Evolutionary conservation across 1,140 invertebrate species (phyloP).

Genomic region (Aphaenogaster ashmeadi): DNA sequence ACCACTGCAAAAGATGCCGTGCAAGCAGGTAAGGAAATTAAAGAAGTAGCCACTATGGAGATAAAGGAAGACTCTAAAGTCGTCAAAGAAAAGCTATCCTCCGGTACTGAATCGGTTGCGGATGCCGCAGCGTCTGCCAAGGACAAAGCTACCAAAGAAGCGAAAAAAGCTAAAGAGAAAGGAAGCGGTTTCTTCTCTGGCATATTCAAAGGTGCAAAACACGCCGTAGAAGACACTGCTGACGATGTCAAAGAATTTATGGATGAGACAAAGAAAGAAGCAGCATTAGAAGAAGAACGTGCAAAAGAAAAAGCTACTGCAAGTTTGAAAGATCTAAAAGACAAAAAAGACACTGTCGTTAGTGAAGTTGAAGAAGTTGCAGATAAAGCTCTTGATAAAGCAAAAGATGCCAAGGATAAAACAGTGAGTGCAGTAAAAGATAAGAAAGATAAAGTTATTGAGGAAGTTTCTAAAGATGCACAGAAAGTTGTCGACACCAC

Average conservation of each 20-base stretch:
- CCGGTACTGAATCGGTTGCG: not conserved
- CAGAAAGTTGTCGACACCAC: constrained; percentile 28
- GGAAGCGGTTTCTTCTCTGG: constrained; percentile 38
- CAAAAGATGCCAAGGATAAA: constrained; percentile 65
- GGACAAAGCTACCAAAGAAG: constrained; percentile 22
- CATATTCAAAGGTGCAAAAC: constrained; percentile 59
- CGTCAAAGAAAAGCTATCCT: constrained; percentile 57
- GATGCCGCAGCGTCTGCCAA: not conserved
- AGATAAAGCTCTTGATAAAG: constrained; percentile 48
- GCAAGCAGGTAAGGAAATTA: not conserved
- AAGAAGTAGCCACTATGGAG: constrained; percentile 56
- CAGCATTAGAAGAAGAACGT: constrained; percentile 34
- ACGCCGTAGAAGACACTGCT: constrained; percentile 77
- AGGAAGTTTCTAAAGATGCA: constrained; percentile 50
- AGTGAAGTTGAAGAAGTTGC: not conserved
- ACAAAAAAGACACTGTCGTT: constrained; percentile 57
- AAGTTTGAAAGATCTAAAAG: constrained; percentile 14
- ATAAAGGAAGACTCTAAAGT: constrained; percentile 61
- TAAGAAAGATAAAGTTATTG: constrained; percentile 14
- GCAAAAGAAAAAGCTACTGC: constrained; percentile 55
- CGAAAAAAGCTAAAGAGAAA: constrained; percentile 41
- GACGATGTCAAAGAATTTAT: constrained; percentile 75
- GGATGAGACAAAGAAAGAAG: constrained; percentile 32
- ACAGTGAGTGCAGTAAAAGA: constrained; percentile 32
- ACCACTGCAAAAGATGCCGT: not conserved